Percentiles rank a stretch among this genome's conserved stretches.
Conservation (phyloP, 1,140 invertebrate species). For the Zaprionus camerounensis region DNA sequence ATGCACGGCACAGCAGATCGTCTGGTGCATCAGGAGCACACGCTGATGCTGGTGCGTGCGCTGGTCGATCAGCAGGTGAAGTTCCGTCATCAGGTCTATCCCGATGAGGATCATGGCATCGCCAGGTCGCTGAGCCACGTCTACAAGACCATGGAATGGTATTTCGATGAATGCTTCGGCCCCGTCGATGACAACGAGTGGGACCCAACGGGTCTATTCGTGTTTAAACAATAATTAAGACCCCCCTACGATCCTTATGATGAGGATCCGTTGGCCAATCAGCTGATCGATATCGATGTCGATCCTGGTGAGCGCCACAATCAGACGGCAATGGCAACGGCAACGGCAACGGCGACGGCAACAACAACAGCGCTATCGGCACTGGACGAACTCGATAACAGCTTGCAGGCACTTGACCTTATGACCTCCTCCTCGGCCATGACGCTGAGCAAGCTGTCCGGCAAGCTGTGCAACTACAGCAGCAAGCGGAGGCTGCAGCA, state of each 20-base stretch:
- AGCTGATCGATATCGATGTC: constrained; percentile 69
- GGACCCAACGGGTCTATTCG: constrained; percentile 85
- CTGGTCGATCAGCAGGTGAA: constrained; percentile 90
- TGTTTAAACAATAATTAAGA: constrained; percentile 84
- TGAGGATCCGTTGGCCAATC: constrained; percentile 77
- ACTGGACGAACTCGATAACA: constrained; percentile 68
- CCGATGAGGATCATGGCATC: constrained; percentile 92
- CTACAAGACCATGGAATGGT: constrained; percentile 92
- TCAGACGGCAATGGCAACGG: constrained; percentile 37
- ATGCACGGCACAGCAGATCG: constrained; percentile 93
- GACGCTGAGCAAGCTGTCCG: constrained; percentile 68
- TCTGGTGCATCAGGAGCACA: constrained; percentile 93
- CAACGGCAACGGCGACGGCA: constrained; percentile 36
- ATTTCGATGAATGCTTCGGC: constrained; percentile 93
- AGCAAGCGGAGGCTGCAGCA: constrained; percentile 69
- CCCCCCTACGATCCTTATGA: constrained; percentile 81
- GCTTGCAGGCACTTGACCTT: constrained; percentile 64
- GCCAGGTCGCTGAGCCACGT: constrained; percentile 89
- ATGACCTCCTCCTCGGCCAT: constrained; percentile 75
- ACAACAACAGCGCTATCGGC: constrained; percentile 56
- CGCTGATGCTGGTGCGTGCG: constrained; percentile 91
- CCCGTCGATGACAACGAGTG: constrained; percentile 89
- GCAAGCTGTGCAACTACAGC: constrained; percentile 72
- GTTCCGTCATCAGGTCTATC: constrained; percentile 93
- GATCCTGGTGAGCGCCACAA: constrained; percentile 50